Evolutionary conservation across 2,797 vertebrate species (phyloP).

Genomic region (Rhinichthys osculus): DNA sequence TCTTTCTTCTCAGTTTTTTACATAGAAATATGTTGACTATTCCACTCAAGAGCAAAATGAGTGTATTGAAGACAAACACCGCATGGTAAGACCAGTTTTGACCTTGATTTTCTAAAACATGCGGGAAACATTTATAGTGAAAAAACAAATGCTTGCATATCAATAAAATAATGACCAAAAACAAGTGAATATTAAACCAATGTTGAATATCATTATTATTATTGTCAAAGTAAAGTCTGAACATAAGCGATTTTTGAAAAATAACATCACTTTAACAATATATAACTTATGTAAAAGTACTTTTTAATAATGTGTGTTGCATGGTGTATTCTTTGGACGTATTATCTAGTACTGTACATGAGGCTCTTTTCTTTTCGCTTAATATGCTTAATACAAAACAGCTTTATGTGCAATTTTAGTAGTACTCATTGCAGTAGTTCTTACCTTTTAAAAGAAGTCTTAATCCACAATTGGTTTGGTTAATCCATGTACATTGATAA

Average conservation of each 20-base stretch:
- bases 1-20: background rate
- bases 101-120: background rate
- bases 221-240: background rate
- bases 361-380: background rate
- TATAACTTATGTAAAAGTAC: background rate
- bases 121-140: background rate
- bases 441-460: background rate
- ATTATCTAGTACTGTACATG: background rate
- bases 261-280: background rate
- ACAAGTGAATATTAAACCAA: background rate
- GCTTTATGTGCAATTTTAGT: background rate
- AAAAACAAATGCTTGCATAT: background rate
- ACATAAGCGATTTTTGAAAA: background rate
- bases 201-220: background rate
- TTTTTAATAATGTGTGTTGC: background rate
- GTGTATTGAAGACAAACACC: background rate
- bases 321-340: background rate
- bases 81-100: background rate
- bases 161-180: no score
- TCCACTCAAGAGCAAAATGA: slow-evolving; percentile 14
- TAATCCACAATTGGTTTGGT: background rate
- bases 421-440: background rate
- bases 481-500: background rate
- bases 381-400: background rate
- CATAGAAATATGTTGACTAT: slow-evolving; percentile 10